A percentile compares a stretch with the other conserved stretches of the same genome.
Conservation (phyloP, 2,113 vertebrate species). For the Trochalopteron elliotii region DNA sequence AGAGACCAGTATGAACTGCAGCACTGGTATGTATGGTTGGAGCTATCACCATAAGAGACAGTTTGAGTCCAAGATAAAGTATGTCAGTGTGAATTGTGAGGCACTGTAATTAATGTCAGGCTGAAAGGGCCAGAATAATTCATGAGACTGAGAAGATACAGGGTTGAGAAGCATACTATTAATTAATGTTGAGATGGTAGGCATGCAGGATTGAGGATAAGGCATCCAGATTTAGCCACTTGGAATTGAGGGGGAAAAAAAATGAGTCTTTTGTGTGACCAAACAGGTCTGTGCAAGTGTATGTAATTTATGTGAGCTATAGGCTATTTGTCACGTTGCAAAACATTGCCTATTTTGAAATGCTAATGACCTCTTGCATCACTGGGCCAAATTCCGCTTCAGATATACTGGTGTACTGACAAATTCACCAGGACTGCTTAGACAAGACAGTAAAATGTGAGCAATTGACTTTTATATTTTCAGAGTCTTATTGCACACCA, state of each 20-base stretch:
- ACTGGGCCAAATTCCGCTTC: neutral
- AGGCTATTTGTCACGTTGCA: constrained; percentile 6
- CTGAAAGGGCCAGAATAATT: constrained; percentile 31
- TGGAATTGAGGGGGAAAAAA: neutral
- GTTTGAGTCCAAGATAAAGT: neutral
- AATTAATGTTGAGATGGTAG: constrained; percentile 2
- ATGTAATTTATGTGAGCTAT: constrained; percentile 16
- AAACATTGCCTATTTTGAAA: constrained; percentile 53
- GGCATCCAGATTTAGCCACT: neutral
- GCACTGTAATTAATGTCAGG: constrained; percentile 14
- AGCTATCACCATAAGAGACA: neutral
- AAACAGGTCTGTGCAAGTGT: neutral
- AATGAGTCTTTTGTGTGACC: neutral
- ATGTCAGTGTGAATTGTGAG: neutral
- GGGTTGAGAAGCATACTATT: neutral
- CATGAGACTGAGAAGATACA: neutral
- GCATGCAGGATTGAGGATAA: neutral
- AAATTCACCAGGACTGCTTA: neutral
- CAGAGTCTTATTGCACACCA: neutral
- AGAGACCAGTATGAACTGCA: neutral
- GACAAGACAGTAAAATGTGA: neutral
- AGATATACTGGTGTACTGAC: neutral
- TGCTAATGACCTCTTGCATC: constrained; percentile 40
- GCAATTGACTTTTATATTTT: neutral
- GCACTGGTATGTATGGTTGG: neutral